phyloP scores from a whole-genome alignment of 2,888 invertebrate genomes.

The Tribolium freemani region DNA sequence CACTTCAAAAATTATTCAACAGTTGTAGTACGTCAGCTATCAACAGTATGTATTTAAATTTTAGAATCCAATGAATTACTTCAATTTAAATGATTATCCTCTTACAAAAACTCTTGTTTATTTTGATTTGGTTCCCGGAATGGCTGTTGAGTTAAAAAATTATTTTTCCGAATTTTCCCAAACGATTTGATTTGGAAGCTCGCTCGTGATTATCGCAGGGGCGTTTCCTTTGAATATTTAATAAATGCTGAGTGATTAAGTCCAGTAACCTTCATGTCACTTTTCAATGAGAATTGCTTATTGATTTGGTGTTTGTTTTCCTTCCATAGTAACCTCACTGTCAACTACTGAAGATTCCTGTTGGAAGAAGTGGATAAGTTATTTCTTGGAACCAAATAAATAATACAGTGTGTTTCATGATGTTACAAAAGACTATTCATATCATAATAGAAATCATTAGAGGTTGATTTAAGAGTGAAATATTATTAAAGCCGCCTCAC shows the following conservation, averaged over 20 bases:
- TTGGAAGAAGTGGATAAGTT: constrained; percentile 20
- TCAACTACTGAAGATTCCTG: constrained; percentile 38
- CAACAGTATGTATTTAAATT: too few relatives aligned
- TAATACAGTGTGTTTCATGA: constrained; percentile 30
- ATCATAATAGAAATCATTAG: constrained; percentile 26
- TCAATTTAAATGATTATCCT: too few relatives aligned
- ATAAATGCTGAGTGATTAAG: constrained; percentile 27
- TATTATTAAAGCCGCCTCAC: constrained; percentile 12
- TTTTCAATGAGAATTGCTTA: constrained; percentile 39
- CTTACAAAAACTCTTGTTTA: too few relatives aligned
- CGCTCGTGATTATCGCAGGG: not conserved
- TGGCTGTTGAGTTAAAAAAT: too few relatives aligned
- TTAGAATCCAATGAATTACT: too few relatives aligned
- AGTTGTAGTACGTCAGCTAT: too few relatives aligned
- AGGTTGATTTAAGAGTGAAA: constrained; percentile 38
- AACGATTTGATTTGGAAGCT: not conserved
- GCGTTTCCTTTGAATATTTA: constrained; percentile 19
- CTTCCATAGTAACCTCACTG: constrained; percentile 45
- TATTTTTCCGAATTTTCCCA: too few relatives aligned
- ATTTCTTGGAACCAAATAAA: constrained; percentile 38
- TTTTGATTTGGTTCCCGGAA: too few relatives aligned
- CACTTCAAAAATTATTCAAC: too few relatives aligned
- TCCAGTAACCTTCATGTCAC: constrained; percentile 26
- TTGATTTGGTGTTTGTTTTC: constrained; percentile 36
- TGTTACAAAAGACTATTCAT: constrained; percentile 41